Evolutionary conservation across 1,140 invertebrate genomes (phyloP), one percentile per base, ranked within the genome.

Genomic region (Lerema accius): DNA sequence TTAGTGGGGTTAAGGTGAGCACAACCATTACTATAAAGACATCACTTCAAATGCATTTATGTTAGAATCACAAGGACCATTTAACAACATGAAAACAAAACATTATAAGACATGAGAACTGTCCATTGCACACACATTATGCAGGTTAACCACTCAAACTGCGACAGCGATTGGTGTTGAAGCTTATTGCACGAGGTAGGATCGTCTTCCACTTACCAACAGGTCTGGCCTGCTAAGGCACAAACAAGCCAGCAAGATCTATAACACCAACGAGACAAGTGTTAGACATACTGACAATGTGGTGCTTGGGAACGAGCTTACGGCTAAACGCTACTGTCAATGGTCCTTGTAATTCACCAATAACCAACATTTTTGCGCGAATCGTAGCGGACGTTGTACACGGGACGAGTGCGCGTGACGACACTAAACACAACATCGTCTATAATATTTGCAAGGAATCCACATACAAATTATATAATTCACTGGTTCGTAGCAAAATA

Each of bases 231-330:
- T 93, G 89, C 91, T 92, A 92, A 93, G 92, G 92, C 93, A 93
- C 92, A 93, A 93, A 92, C 93, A 93, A 93, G 93, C 93, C 92
- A 93, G 92, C 92, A 93, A 93, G 91, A 93, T 93, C 93, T 93
- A 93, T 88, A 93, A 92, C 92, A 90, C 80, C 84, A 89, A 89
- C 71, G 80, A 89, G 78, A 86, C 86, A 79, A 75, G 82, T 82
- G 71, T 86, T 70, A 88, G 80, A 80, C 65, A 78, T 77, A 82
- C 73, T 80, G 75, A 78, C 73, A 82, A 85, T 86, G 84, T 85
- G 84, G 80, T 86, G 82, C 86, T 69, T 80, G 53, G 64, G 71
- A 75, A 82, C 73, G 49, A 75, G 63, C 67, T 82, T 77, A 86
- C 63, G 50, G 49, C 73, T 83, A 79, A 66, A 71, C 63, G 60